Base-by-base conservation (phyloP, 2,888 invertebrate species). In the Agelastica alni region DNA sequence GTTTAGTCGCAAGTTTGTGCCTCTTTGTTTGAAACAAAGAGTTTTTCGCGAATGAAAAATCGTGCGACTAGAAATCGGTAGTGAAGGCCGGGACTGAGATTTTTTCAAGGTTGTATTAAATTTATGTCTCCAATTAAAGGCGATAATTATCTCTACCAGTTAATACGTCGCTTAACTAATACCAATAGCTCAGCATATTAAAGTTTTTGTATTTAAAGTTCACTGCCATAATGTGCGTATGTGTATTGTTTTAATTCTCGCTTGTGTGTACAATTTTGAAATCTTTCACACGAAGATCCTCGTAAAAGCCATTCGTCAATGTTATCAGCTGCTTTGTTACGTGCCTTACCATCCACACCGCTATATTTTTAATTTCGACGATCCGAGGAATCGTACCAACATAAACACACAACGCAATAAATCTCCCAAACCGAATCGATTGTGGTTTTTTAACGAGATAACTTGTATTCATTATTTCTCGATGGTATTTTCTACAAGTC, bases 381-480 rank as follows among this genome's bases (percentile, higher is more conserved):
- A 46, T 36, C 10, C 36, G 4, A n/a, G 13, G 34, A 45, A 18
- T 48, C 39, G 26, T 32, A 49, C 22, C 32, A 41, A 49, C 37
- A 39, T 36, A 36, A 36, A 36, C 34, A 36, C 37, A 12, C 37
- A 10, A 12, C 31, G 13, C 16, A 14, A 47, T 51, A 56, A 56
- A 52, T 52, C 52, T 34, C 37, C 12, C 26, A 37, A 48, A 48
- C 32, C 30, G 16, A 39, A 45, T 39, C 51, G 34, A 48, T 39
- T 42, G 49, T 49, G 56, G 47, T 51, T 37, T 39, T 52, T 54
- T 57, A 57, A 59, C 51, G 56, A 57, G 56, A 56, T 59, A 46
- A 44, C 54, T 45, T 53, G 56, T 57, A 46, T 52, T 56, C 53
- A 49, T 58, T 58, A 58, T 59, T 59, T 59, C 48, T 52, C 16